phyloP scores from a whole-genome alignment of 2,888 invertebrate genomes.

The Liodrosophila aerea region DNA sequence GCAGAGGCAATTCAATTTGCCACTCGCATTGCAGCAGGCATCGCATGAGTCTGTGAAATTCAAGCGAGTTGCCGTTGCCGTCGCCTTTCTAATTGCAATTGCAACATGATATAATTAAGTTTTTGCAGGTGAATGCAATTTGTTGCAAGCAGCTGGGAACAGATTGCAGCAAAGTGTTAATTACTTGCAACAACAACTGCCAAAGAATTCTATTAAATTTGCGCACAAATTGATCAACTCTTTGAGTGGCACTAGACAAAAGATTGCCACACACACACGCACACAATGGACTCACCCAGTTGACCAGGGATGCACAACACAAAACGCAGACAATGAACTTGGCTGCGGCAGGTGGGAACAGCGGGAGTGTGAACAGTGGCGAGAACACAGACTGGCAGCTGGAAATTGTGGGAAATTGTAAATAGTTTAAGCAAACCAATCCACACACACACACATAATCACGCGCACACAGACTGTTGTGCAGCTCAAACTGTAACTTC shows the following conservation, averaged over 20 bases:
- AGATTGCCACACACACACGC: not conserved
- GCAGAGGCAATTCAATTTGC: slow-evolving; percentile 65
- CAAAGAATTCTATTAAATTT: too few species aligned
- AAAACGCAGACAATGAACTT: too few species aligned
- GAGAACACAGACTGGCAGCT: not conserved
- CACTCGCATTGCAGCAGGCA: slow-evolving; percentile 27
- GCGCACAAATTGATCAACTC: too few species aligned
- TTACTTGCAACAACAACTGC: slow-evolving; percentile 16
- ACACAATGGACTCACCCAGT: not conserved
- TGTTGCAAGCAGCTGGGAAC: slow-evolving; percentile 61
- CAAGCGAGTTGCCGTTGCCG: too few species aligned
- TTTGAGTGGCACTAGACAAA: slow-evolving; percentile 26
- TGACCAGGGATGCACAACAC: too few species aligned
- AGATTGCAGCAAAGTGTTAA: slow-evolving; percentile 52
- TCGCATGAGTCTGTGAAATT: not conserved
- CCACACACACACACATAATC: too few species aligned
- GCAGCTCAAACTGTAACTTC: slow-evolving; percentile 1
- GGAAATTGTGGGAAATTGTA: slow-evolving; percentile 35
- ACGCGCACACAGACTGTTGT: not conserved
- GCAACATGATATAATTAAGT: slow-evolving; percentile 64
- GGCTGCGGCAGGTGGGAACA: too few species aligned
- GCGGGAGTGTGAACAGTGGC: too few species aligned
- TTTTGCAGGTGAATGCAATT: slow-evolving; percentile 62
- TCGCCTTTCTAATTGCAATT: slow-evolving; percentile 61
- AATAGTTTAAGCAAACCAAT: slow-evolving; percentile 28